phyloP scores from a whole-genome alignment of 2,888 invertebrate genomes.

The Chrysotoxum bicinctum region DNA sequence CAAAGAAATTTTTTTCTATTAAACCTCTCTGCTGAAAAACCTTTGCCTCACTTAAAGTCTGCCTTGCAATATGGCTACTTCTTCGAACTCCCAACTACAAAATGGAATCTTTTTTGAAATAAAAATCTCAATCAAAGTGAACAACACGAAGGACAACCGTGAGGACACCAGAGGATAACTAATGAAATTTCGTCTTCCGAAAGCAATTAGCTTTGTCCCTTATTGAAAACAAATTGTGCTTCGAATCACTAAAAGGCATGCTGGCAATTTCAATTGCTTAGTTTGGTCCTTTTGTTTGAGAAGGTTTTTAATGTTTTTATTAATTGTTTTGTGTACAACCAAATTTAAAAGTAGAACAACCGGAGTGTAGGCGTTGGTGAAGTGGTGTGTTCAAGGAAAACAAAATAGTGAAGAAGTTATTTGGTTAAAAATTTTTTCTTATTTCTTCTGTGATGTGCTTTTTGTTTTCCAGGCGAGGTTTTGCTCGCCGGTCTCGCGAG shows the following conservation, averaged over 20 bases:
- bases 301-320: background rate
- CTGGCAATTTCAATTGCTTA: constrained; percentile 66
- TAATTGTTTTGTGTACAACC: constrained; percentile 4
- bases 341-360: background rate
- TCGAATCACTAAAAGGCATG: constrained; percentile 60
- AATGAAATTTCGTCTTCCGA: constrained; percentile 53
- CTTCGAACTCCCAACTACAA: background rate
- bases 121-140: constrained; percentile 26
- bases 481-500: too few relatives aligned
- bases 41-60: too few relatives aligned
- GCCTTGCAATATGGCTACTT: too few relatives aligned
- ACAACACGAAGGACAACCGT: background rate
- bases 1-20: background rate
- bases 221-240: constrained; percentile 46
- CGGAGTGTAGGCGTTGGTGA: background rate
- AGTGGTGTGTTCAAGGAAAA: too few relatives aligned
- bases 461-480: too few relatives aligned
- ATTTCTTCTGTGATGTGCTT: too few relatives aligned
- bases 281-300: constrained; percentile 41
- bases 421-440: too few relatives aligned
- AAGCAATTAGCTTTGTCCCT: constrained; percentile 63
- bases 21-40: too few relatives aligned
- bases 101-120: background rate
- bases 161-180: constrained; percentile 17
- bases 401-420: too few relatives aligned